A percentile compares a stretch with the other conserved stretches of the same genome.
phyloP scores from a whole-genome alignment of 2,113 vertebrate species.

The Prunella fulvescens region DNA sequence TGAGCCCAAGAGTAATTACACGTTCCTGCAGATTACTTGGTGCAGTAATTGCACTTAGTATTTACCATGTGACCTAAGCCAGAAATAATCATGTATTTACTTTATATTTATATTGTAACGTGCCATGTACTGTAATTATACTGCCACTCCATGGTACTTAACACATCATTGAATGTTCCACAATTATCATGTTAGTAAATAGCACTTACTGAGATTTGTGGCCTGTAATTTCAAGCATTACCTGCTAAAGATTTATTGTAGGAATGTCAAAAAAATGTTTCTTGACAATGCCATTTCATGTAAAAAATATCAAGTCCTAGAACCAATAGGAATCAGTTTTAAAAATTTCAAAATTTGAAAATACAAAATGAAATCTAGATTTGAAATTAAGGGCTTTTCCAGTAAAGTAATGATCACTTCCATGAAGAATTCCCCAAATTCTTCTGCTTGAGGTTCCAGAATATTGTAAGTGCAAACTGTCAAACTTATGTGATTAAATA shows the following conservation, averaged over 20 bases:
- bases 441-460: not conserved
- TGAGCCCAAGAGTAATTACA: constrained; percentile 70
- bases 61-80: constrained; percentile 69
- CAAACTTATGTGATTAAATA: not conserved
- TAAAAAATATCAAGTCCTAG: not conserved
- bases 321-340: not conserved
- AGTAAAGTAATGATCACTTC: not conserved
- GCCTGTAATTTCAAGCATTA: constrained; percentile 62
- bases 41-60: constrained; percentile 63
- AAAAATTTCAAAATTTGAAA: not conserved
- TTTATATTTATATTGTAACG: constrained; percentile 71
- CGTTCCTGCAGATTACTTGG: constrained; percentile 63
- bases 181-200: constrained; percentile 73
- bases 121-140: constrained; percentile 72
- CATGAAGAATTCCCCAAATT: not conserved
- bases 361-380: not conserved
- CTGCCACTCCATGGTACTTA: constrained; percentile 72
- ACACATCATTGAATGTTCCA: constrained; percentile 65
- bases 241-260: constrained; percentile 39
- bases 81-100: constrained; percentile 73
- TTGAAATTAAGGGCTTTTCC: not conserved
- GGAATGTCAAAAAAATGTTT: constrained; percentile 2
- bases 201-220: constrained; percentile 44
- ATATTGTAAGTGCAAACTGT: not conserved
- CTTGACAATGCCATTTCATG: not conserved